A percentile compares a stretch with the other conserved stretches of the same genome.
These are phyloP conservation scores for Lasioglossum villosulum DNA, from an alignment of 2,888 invertebrate species.

Conservation along the genomic window DNA sequence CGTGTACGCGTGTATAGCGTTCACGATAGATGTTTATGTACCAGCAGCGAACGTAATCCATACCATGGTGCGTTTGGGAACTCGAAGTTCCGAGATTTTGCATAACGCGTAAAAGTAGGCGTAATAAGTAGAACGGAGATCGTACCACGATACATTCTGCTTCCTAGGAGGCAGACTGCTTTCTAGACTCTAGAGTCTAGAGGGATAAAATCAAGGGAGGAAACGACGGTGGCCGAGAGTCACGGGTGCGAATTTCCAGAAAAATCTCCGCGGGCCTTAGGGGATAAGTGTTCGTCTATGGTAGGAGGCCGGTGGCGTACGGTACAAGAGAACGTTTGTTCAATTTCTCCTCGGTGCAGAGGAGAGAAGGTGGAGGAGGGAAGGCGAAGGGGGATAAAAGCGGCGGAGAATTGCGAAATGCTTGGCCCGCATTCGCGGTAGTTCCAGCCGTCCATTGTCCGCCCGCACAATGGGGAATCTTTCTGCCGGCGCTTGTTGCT, in stretches of 20 bases:
- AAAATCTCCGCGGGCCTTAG: background rate
- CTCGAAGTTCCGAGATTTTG: background rate
- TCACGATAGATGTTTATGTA: too few relatives aligned
- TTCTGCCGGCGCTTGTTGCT: constrained; percentile 75
- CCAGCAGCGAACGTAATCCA: background rate
- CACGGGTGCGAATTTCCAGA: background rate
- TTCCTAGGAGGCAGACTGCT: background rate
- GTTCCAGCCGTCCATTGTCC: constrained; percentile 73
- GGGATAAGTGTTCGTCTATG: background rate
- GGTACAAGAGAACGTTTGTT: constrained; percentile 52
- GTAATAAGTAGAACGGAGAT: too few relatives aligned
- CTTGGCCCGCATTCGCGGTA: constrained; percentile 67
- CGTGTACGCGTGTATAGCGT: too few relatives aligned
- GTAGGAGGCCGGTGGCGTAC: background rate
- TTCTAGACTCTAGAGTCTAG: background rate
- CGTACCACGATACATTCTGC: too few relatives aligned
- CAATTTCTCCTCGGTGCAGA: constrained; percentile 45
- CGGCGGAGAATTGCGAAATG: constrained; percentile 66
- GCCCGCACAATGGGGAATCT: constrained; percentile 73
- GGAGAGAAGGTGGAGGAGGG: background rate
- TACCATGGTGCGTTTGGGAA: background rate
- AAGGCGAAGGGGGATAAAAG: constrained; percentile 55
- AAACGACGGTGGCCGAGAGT: background rate
- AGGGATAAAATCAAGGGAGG: background rate
- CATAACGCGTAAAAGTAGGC: background rate